phyloP scores from a whole-genome alignment of 2,888 invertebrate species.

The Caprella mutica region DNA sequence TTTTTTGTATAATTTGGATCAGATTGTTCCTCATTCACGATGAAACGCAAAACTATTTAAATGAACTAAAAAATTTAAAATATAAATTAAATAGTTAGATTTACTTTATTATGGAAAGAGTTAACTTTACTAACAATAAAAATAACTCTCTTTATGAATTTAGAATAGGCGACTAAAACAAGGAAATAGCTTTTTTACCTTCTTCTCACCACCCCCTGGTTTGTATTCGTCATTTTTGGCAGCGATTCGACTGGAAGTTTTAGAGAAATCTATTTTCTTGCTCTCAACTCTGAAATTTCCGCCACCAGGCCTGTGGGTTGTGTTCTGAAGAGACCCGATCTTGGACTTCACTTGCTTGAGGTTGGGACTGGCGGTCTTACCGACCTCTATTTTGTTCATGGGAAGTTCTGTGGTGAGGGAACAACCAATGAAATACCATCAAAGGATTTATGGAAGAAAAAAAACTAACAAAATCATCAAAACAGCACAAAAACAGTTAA shows the following conservation, averaged over 20 bases:
- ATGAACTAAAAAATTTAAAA: too few species aligned
- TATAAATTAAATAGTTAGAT: too few species aligned
- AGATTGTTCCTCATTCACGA: too few species aligned
- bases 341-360: constrained; percentile 82
- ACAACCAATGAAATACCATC: too few species aligned
- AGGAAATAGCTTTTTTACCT: too few species aligned
- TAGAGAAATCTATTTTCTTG: constrained; percentile 71
- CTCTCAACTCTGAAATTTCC: constrained; percentile 73
- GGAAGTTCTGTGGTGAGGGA: constrained; percentile 52
- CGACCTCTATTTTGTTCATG: constrained; percentile 87
- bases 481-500: not conserved
- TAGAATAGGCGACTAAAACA: too few species aligned
- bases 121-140: too few species aligned
- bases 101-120: too few species aligned
- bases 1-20: too few species aligned
- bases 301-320: constrained; percentile 69
- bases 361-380: constrained; percentile 82
- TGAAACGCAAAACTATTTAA: too few species aligned
- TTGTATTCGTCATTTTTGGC: constrained; percentile 73
- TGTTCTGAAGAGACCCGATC: constrained; percentile 81
- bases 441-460: not conserved
- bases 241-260: constrained; percentile 72
- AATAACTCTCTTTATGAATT: too few species aligned
- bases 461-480: too few species aligned
- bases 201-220: constrained; percentile 80